phyloP scores from a whole-genome alignment of 2,888 invertebrate species.

The Ephialtes manifestator region DNA sequence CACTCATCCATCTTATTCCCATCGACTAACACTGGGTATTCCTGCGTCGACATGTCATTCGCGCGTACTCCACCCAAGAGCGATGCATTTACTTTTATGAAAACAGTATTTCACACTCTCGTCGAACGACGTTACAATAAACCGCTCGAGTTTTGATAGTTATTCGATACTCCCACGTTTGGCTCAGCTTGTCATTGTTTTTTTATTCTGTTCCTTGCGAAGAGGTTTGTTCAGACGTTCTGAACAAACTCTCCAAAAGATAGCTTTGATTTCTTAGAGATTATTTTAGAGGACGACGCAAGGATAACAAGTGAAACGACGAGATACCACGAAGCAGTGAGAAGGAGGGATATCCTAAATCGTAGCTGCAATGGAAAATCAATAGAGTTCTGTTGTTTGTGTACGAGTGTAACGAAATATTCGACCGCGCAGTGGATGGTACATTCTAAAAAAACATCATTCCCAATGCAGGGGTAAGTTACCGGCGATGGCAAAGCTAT shows the following conservation, averaged over 20 bases:
- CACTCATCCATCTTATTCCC: slow-evolving; percentile 65
- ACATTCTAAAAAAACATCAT: slow-evolving; percentile 9
- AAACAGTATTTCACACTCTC: slow-evolving; percentile 47
- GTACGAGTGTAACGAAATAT: slow-evolving; percentile 42
- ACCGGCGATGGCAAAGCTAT: not conserved
- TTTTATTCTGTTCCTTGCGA: not conserved
- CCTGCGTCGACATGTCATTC: not conserved
- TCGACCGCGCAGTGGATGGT: slow-evolving; percentile 18
- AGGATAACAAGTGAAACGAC: slow-evolving; percentile 43
- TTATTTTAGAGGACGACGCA: slow-evolving; percentile 35
- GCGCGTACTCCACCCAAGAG: not conserved
- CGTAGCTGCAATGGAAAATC: slow-evolving; percentile 61
- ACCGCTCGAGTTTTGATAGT: slow-evolving; percentile 28
- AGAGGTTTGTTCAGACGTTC: slow-evolving; percentile 22
- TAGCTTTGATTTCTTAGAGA: not conserved
- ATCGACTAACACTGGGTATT: slow-evolving; percentile 31
- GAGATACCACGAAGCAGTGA: slow-evolving; percentile 22
- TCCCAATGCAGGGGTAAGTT: slow-evolving; percentile 33
- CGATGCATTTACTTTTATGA: slow-evolving; percentile 45
- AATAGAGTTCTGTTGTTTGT: slow-evolving; percentile 57
- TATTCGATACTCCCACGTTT: slow-evolving; percentile 4
- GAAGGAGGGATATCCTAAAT: slow-evolving; percentile 54
- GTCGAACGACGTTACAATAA: slow-evolving; percentile 41
- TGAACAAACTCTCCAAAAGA: slow-evolving; percentile 31
- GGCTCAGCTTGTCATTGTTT: slow-evolving; percentile 11